Evolutionary conservation across 2,888 invertebrate genomes (phyloP).

Genomic region (Aelia acuminata): DNA sequence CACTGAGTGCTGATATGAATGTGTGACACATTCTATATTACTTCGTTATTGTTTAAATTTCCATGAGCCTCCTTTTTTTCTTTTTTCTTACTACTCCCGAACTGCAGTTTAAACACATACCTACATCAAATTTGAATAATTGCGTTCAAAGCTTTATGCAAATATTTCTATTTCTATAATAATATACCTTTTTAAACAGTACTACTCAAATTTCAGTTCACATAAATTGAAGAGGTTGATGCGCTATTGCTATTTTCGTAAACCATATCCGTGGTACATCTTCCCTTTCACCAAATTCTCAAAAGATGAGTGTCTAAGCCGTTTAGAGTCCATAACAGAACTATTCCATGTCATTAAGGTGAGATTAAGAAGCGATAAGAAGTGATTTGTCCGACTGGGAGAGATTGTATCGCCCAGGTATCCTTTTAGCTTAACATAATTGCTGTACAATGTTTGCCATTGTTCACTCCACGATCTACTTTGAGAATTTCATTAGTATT

Average conservation of each 20-base stretch:
- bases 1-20: no score
- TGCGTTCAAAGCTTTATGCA: no score
- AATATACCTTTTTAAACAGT: no score
- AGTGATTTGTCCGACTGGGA: not conserved
- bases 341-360: not conserved
- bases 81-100: no score
- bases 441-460: not conserved
- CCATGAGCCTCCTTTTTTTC: no score
- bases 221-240: not conserved
- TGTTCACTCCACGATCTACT: not conserved
- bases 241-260: not conserved
- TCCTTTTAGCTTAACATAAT: conserved; percentile 1
- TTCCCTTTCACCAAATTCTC: conserved; percentile 22
- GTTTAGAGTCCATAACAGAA: conserved; percentile 17
- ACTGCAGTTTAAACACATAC: no score
- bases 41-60: not conserved
- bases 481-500: not conserved
- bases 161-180: no score
- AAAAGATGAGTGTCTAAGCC: conserved; percentile 32
- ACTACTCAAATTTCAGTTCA: no score
- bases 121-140: no score
- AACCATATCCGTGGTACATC: not conserved
- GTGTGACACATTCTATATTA: no score
- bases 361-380: not conserved
- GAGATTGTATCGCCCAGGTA: not conserved